These are phyloP conservation scores for Turnix velox DNA, from an alignment of 2,113 vertebrate species.

Conservation along the genomic window DNA sequence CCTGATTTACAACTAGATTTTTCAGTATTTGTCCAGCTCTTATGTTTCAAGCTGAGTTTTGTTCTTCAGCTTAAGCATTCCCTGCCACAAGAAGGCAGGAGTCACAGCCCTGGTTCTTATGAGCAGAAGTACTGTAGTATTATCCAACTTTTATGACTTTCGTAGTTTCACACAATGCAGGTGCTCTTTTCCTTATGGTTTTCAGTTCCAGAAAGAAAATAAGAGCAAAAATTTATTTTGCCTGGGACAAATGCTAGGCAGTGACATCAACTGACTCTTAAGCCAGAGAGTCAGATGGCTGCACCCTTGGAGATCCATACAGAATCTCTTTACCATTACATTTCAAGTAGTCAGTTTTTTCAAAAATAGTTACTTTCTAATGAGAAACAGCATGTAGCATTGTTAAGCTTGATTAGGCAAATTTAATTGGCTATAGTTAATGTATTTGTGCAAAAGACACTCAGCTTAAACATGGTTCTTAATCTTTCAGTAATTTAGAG, in stretches of 20 bases:
- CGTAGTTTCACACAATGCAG: background rate
- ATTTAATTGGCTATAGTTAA: constrained; percentile 74
- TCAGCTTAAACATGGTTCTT: constrained; percentile 53
- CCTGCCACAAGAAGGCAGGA: background rate
- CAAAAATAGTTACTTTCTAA: constrained; percentile 61
- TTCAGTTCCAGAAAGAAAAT: background rate
- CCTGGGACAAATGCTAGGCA: constrained; percentile 34
- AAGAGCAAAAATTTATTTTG: background rate
- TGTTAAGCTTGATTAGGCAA: constrained; percentile 75
- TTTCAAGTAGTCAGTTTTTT: constrained; percentile 32
- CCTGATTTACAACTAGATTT: background rate
- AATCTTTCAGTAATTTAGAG: constrained; percentile 69
- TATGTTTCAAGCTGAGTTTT: background rate
- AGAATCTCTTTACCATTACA: constrained; percentile 33
- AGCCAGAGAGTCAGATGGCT: constrained; percentile 62
- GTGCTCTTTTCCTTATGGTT: background rate
- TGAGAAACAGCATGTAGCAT: constrained; percentile 69
- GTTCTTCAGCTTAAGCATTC: background rate
- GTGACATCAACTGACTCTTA: constrained; percentile 38
- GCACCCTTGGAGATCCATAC: constrained; percentile 46
- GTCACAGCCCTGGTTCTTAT: background rate
- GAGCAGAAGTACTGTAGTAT: background rate
- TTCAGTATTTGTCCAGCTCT: background rate
- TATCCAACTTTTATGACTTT: background rate
- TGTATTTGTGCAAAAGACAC: constrained; percentile 64